Evolutionary conservation across 2,797 vertebrate species (phyloP).

Genomic region (Acipenser transmontanus): DNA sequence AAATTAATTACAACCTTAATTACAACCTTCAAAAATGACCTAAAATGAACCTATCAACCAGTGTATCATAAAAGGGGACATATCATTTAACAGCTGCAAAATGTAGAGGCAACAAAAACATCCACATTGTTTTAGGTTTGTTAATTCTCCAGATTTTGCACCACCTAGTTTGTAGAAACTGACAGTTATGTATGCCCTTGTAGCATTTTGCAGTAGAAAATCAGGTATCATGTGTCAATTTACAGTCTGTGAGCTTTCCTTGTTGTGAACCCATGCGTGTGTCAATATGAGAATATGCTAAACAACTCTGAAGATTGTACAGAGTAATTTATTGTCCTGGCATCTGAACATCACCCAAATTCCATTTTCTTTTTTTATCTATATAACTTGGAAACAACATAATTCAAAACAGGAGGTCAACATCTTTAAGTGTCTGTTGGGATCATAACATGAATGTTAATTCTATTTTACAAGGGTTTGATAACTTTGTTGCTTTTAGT

Average conservation of each 20-base stretch:
- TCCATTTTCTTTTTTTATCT: slow-evolving; percentile 41
- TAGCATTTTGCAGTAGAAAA: slow-evolving; percentile 47
- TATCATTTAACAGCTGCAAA: no score
- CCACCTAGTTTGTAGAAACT: slow-evolving; percentile 65
- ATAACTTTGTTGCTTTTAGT: slow-evolving; percentile 56
- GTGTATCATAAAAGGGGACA: no score
- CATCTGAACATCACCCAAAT: slow-evolving; percentile 50
- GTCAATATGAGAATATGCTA: slow-evolving; percentile 43
- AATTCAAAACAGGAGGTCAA: slow-evolving; percentile 65
- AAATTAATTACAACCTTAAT: no score
- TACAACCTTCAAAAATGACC: no score
- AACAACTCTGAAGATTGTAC: slow-evolving; percentile 42
- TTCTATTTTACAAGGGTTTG: slow-evolving; percentile 52
- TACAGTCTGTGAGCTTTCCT: slow-evolving; percentile 59
- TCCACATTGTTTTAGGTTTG: no score
- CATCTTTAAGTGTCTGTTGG: slow-evolving; percentile 54
- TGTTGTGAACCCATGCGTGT: slow-evolving; percentile 50
- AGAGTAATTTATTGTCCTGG: slow-evolving; percentile 45
- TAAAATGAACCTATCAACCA: no score
- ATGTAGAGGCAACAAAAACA: no score
- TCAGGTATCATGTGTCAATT: slow-evolving; percentile 48
- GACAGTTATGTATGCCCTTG: slow-evolving; percentile 46
- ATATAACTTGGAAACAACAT: slow-evolving; percentile 62
- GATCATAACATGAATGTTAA: slow-evolving; percentile 60
- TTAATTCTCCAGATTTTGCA: slow-evolving; percentile 12